Base-by-base conservation (phyloP, 1,140 invertebrate species). In the Drosophila novamexicana region DNA sequence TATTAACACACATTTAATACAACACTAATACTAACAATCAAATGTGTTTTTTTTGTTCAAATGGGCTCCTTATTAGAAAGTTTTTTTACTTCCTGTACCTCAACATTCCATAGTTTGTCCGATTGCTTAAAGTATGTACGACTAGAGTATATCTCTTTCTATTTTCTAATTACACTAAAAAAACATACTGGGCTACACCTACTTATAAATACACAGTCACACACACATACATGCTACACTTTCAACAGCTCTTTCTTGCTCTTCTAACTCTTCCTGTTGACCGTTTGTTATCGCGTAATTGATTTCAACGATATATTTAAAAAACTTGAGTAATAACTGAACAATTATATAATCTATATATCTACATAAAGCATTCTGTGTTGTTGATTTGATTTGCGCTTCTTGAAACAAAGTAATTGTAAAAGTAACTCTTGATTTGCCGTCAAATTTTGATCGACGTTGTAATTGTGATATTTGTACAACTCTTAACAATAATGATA, bases 201-300 rank as follows among this genome's bases (percentile, higher is more conserved):
- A 64, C 8, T 40, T 14, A 62, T 29, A 29, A 40, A 42, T 62
- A 14, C 39, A 14, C 34, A 62, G 49, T 36, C 6, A 64, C n/a
- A 73, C 18, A 62, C 32, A 54, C 36, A 58, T 32, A 77, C 47
- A 42, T 18, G 22, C 18, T 42, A 67, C 57, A 74, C 34, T 52
- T 47, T 62, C 29, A 52, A 49, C 18, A 68, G 81, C 68, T 52
- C 49, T 62, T 76, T 89, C 70, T 80, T 77, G 64, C 42, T 83
- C 67, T 86, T 77, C 62, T 65, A 76, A 89, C 64, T 86, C 75
- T 84, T 90, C 90, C 90, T 91, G 90, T 91, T 91, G 90, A 79
- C 90, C 90, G 90, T 91, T 91, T 80, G 86, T 86, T 70, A 89
- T 74, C 76, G 62, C 56, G 49, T 72, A 75, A 66, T 52, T 54